Evolutionary conservation across 2,113 vertebrate species (phyloP), one percentile per base, ranked within the genome.

Genomic region (Lampris megalopsis): DNA sequence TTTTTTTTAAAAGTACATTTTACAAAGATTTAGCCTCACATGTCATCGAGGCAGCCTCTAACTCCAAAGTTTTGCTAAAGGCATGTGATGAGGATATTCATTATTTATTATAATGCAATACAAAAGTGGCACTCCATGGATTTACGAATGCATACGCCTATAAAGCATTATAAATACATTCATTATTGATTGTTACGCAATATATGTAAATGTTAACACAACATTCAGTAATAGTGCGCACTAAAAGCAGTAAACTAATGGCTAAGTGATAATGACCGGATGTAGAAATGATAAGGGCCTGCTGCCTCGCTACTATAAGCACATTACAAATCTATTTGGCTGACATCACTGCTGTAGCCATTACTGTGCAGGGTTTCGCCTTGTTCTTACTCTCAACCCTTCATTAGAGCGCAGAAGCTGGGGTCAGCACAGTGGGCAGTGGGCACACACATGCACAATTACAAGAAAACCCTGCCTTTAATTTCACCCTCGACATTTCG

Each of bases 371-470:
- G 8, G 68, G 35, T 63, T 86, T 87, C 75, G 81, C 71, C 76
- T 56, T 68, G 63, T 70, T 81, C 77, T 35, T 61, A 61, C 73
- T 78, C 78, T 80, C 72, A 90, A 89, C 87, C 91, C 70, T 54
- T 91, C 90, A 90, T 92, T 90, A 86, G 73, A 80, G 81, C 24
- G 63, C 82, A 64, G 60, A 74, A 88, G 85, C 82, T 76, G 62
- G 85, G 88, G 74, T 87, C 87, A 88, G 74, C 71, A 73, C 49
- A 58, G 61, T 83, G 85, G 84, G 84, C 85, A 82, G 85, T 75
- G 87, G 85, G 88, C 86, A 90, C 75, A 63, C 91, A 73, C 75
- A 85, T 76, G 79, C 90, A 80, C 88, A 93, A 92, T 93, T 92
- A 93, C 81, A 85, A 68, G 43, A 66, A 73, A 82, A 50, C 79